These are phyloP conservation scores for Falco berigora DNA, from an alignment of 2,797 vertebrate genomes.

Conservation along the genomic window DNA sequence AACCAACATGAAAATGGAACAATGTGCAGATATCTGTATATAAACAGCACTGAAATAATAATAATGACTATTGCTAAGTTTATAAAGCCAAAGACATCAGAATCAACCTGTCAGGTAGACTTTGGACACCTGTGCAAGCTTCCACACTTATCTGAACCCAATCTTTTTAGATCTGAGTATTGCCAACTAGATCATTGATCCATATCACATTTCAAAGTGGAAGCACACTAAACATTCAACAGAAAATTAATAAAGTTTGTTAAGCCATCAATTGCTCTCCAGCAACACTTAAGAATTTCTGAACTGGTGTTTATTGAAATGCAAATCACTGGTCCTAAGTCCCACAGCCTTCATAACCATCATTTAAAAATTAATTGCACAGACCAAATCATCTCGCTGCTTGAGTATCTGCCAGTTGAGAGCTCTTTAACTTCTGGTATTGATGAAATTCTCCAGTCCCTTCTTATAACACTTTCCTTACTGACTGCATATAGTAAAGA, in stretches of 20 bases:
- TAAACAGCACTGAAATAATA: neutral
- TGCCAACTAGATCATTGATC: neutral
- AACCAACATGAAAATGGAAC: neutral
- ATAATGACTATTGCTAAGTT: neutral
- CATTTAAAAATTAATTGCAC: slow-evolving; percentile 46
- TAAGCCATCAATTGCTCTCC: neutral
- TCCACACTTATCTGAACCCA: neutral
- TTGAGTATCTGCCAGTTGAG: slow-evolving; percentile 11
- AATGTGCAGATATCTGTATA: neutral
- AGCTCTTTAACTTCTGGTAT: slow-evolving; percentile 12
- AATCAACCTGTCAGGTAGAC: neutral
- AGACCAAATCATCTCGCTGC: slow-evolving; percentile 15
- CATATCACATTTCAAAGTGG: neutral
- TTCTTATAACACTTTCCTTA: neutral
- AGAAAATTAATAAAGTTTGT: slow-evolving; percentile 36
- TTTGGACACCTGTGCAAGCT: neutral
- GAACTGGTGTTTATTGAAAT: slow-evolving; percentile 27
- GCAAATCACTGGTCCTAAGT: slow-evolving; percentile 10
- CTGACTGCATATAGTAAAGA: neutral
- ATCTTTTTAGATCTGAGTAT: neutral
- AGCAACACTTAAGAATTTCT: slow-evolving; percentile 10
- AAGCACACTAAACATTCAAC: neutral
- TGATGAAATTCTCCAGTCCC: neutral
- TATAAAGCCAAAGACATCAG: neutral
- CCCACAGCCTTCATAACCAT: slow-evolving; percentile 14